Conservation (phyloP, 2,888 invertebrate species). For the Pyrrhia umbra region DNA sequence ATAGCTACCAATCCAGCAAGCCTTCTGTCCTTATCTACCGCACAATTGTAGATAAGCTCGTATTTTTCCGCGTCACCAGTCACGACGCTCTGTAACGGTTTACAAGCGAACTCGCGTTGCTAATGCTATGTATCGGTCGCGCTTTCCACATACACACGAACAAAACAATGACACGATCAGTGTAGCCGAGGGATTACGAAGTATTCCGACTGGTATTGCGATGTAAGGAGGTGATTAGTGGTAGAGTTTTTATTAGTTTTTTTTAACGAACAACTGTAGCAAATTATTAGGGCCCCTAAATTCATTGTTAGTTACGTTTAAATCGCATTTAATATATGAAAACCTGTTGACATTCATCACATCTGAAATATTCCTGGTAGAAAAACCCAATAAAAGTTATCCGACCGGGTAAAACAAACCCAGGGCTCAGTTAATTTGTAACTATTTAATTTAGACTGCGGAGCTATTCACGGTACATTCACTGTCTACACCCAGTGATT, state of each 20-base stretch:
- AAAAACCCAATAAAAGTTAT: too few relatives aligned
- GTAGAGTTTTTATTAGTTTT: not conserved
- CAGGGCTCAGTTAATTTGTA: too few relatives aligned
- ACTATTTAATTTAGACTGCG: too few relatives aligned
- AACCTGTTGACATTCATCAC: too few relatives aligned
- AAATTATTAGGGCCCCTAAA: too few relatives aligned
- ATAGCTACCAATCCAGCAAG: not conserved
- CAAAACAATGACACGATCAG: slow-evolving; percentile 7
- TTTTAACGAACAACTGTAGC: not conserved
- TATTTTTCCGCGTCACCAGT: slow-evolving; percentile 23
- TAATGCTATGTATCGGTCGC: slow-evolving; percentile 23
- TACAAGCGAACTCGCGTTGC: slow-evolving; percentile 2
- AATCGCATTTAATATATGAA: too few relatives aligned
- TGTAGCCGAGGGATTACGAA: not conserved
- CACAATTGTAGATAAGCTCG: slow-evolving; percentile 3
- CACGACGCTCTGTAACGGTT: slow-evolving; percentile 11
- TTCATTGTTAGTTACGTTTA: too few relatives aligned
- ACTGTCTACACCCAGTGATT: too few relatives aligned
- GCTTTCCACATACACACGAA: slow-evolving; percentile 5
- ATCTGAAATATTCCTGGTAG: too few relatives aligned
- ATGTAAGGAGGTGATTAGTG: not conserved
- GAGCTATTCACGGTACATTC: too few relatives aligned
- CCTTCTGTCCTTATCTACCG: slow-evolving; percentile 1
- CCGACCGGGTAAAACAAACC: too few relatives aligned
- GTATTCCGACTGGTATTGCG: not conserved